Evolutionary conservation across 2,888 invertebrate genomes (phyloP).

Genomic region (Agriopis aurantiaria): DNA sequence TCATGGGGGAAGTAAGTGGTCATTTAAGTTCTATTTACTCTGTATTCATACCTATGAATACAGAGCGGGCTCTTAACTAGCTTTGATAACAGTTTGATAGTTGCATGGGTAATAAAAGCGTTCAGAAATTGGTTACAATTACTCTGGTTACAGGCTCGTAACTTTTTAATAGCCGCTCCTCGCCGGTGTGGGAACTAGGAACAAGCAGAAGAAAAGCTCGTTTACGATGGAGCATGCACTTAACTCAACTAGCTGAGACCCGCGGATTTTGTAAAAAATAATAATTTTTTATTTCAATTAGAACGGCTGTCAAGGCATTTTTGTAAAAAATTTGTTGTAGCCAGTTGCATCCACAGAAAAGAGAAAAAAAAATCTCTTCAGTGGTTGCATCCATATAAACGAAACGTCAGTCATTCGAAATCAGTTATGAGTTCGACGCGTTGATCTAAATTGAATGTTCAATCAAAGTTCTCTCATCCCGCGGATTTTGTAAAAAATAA

Average conservation of each 20-base stretch:
- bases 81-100: constrained; percentile 78
- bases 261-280: background rate
- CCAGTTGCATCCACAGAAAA: too few species aligned
- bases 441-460: too few species aligned
- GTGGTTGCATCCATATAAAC: too few species aligned
- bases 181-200: constrained; percentile 81
- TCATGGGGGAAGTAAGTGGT: too few species aligned
- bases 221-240: constrained; percentile 22
- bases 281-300: too few species aligned
- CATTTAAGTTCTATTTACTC: too few species aligned
- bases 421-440: too few species aligned
- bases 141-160: constrained; percentile 78
- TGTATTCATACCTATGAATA: background rate
- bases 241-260: background rate
- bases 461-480: background rate
- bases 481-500: background rate
- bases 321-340: too few species aligned
- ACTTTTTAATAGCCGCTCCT: constrained; percentile 78
- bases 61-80: constrained; percentile 46
- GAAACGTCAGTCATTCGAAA: too few species aligned
- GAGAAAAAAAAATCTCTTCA: too few species aligned
- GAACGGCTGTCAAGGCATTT: too few species aligned
- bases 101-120: constrained; percentile 81
- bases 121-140: constrained; percentile 82
- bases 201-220: constrained; percentile 39